Percentiles rank a stretch among this genome's conserved stretches.
These are phyloP conservation scores for Drosophila rhopaloa DNA, from an alignment of 1,140 invertebrate species.

Conservation along the genomic window DNA sequence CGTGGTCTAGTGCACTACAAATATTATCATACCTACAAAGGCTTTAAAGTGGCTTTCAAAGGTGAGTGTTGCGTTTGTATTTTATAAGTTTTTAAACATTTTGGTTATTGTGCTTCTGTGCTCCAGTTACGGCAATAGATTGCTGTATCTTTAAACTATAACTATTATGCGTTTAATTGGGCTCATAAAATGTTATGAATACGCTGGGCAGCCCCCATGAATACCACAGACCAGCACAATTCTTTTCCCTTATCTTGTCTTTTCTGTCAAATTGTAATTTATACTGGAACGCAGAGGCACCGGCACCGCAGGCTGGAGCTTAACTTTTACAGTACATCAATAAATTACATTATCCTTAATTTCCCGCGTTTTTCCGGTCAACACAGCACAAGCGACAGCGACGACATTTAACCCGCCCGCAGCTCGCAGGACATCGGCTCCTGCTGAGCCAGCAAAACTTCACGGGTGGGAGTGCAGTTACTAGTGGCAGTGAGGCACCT, in stretches of 20 bases:
- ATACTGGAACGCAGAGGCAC: slow-evolving; percentile 54
- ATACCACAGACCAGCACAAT: slow-evolving; percentile 1
- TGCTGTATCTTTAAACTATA: slow-evolving; percentile 2
- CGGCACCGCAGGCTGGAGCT: slow-evolving; percentile 56
- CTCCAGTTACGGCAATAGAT: too few relatives aligned
- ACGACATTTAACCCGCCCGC: slow-evolving; percentile 72
- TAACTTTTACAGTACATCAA: slow-evolving; percentile 81
- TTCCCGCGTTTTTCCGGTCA: slow-evolving; percentile 79
- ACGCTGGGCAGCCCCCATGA: slow-evolving; percentile 45
- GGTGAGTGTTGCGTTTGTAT: neutral
- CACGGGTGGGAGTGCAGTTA: neutral
- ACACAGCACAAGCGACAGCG: slow-evolving; percentile 46
- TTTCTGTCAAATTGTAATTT: slow-evolving; percentile 74
- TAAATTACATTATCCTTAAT: slow-evolving; percentile 82
- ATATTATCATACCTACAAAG: slow-evolving; percentile 39
- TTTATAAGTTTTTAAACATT: neutral
- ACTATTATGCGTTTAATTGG: slow-evolving; percentile 62
- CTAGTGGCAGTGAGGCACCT: too few relatives aligned
- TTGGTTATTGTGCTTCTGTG: neutral
- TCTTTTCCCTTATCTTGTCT: slow-evolving; percentile 1
- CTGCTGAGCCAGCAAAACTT: slow-evolving; percentile 63
- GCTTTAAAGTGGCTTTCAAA: slow-evolving; percentile 5
- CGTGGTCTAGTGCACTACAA: slow-evolving; percentile 10
- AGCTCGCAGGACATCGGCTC: slow-evolving; percentile 34
- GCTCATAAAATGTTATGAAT: slow-evolving; percentile 45